These are phyloP conservation scores for Fregata magnificens DNA, from an alignment of 2,113 vertebrate genomes.

Conservation along the genomic window DNA sequence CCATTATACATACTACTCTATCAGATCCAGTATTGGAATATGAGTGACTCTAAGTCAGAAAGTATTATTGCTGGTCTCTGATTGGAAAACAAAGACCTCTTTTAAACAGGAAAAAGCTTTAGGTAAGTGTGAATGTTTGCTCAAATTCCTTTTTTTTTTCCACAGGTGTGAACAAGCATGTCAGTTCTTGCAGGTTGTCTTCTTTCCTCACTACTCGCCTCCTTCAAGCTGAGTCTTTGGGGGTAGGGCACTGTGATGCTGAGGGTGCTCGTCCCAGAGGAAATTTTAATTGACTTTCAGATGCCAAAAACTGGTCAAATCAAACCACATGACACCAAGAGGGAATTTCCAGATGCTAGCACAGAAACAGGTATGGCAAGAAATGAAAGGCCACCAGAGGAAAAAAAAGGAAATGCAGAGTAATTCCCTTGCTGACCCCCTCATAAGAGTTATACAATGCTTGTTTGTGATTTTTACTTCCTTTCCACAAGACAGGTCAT, in stretches of 20 bases:
- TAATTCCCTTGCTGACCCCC: not conserved
- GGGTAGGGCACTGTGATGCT: not conserved
- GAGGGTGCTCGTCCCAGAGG: not conserved
- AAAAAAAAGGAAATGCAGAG: not conserved
- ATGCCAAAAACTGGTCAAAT: not conserved
- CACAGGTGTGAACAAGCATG: not conserved
- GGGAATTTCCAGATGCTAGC: not conserved
- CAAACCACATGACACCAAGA: not conserved
- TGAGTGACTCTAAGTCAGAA: not conserved
- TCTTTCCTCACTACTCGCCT: accelerated
- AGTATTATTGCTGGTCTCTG: not conserved
- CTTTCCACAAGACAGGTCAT: not conserved
- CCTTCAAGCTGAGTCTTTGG: not conserved
- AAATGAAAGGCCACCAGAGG: not conserved
- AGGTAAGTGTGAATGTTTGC: not conserved
- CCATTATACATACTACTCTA: not conserved
- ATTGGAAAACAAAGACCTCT: not conserved
- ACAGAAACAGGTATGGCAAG: not conserved
- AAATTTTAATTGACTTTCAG: not conserved
- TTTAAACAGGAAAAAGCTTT: not conserved
- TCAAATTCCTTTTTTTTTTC: not conserved
- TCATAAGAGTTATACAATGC: not conserved
- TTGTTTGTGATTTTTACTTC: not conserved
- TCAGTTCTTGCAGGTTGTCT: not conserved
- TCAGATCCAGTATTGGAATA: not conserved